Base-by-base conservation (phyloP, 2,113 vertebrate species). In the Microtus pennsylvanicus region DNA sequence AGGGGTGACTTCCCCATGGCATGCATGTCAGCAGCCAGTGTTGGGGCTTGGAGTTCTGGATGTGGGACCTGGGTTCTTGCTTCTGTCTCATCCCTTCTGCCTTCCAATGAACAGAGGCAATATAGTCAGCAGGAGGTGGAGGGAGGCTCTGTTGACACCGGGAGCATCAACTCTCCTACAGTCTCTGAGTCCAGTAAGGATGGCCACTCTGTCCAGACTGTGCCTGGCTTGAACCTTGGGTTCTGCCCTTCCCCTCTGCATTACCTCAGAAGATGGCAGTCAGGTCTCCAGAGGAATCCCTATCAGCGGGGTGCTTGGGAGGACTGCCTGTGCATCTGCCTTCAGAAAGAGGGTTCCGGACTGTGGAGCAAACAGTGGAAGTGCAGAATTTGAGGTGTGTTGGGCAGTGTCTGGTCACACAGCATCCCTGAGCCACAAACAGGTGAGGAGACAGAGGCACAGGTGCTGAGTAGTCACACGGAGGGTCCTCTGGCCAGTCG, bases 401-500 rank as follows among this genome's bases (percentile, higher is more conserved):
- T 1, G 4, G 63, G 63, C 4, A 0, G 35, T 0, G 0, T 1
- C 0, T 1, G n/a, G 12, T 42, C 42, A 55, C 50, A 11, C 5
- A 22, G 42, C 13, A 19, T 0, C 16, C 0, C 9, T 0, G 1
- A 28, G n/a, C 35, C 76, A 19, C 35, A 30, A 1, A 14, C 63
- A 47, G 58, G 2, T 0, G 4, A 11, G 72, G 50, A 70, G 5
- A 21, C 63, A 16, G 1, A 65, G 90, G 61, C 22, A 1, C 42
- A 33, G n/a, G 30, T 0, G 42, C 61, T 7, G 0, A 1, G 55
- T 1, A 2, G 47, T 14, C 1, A 11, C 22, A 5, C 0, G 1
- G 6, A 13, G 1, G 19, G 10, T 45, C 50, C 26, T 4, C 0
- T 2, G 1, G 86, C 0, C 2, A n/a, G 13, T 7, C 4, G 1